Evolutionary conservation across 2,113 vertebrate species (phyloP).

Genomic region (Leptocoma aspasia): DNA sequence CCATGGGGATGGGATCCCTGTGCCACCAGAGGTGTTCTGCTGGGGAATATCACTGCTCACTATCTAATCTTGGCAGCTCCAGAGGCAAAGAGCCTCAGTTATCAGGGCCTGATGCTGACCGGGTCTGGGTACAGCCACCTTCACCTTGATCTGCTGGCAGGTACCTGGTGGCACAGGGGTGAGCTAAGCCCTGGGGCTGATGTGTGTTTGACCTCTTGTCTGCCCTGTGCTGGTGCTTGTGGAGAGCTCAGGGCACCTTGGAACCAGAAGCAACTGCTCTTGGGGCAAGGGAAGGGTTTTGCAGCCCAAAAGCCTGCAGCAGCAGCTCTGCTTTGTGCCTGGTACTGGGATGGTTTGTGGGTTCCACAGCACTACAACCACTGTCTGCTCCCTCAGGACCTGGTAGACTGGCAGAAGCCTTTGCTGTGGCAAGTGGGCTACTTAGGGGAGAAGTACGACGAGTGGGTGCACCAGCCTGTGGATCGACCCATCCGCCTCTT

Average conservation of each 20-base stretch:
- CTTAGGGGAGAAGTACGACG: slow-evolving; percentile 90
- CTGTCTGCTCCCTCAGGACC: slow-evolving; percentile 76
- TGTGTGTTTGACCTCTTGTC: neutral
- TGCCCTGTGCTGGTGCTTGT: fast-evolving
- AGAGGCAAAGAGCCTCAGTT: neutral
- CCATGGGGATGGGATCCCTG: fast-evolving
- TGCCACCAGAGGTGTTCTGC: neutral
- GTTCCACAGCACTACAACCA: neutral
- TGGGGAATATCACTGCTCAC: neutral
- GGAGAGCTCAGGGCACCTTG: neutral
- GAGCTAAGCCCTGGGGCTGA: neutral
- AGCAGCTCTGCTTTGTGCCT: neutral
- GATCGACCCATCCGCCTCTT: slow-evolving; percentile 92
- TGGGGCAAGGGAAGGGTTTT: neutral
- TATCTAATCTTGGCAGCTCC: neutral
- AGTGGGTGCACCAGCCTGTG: slow-evolving; percentile 96
- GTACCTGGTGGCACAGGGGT: neutral
- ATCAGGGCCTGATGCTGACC: neutral
- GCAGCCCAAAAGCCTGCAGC: neutral
- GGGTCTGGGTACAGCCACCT: neutral
- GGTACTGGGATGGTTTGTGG: neutral
- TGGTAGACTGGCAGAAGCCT: slow-evolving; percentile 94
- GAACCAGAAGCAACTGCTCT: neutral
- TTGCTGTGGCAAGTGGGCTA: slow-evolving; percentile 94
- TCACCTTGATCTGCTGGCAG: neutral